Evolutionary conservation across 2,888 invertebrate species (phyloP), one percentile per base, ranked within the genome.

Genomic region (Spisula subtruncata): DNA sequence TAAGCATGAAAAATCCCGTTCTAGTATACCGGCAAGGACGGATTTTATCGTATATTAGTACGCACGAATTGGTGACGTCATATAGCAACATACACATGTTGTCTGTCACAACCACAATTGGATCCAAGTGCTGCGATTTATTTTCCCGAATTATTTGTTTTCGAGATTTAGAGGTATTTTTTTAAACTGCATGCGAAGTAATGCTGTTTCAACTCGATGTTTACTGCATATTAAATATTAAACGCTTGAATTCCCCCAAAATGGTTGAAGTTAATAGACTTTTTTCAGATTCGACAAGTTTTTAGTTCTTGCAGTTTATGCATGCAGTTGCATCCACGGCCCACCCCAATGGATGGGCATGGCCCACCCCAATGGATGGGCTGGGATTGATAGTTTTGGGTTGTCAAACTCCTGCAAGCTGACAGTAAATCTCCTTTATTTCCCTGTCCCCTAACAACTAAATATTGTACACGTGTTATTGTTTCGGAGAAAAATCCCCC

Each of bases 41-140:
- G n/a, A 25, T 25, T 66, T 66, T 66, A 66, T 25, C 25, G 6
- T 0, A 25, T 4, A n/a, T 0, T 25, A 66, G 60, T 84, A 81
- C 93, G 82, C 93, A 88, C 6, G 83, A 84, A 71, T 71, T 29
- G 35, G 83, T 94, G 94, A 93, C 93, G 93, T 94, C 92, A 92
- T 93, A 89, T 94, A 94, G 94, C 94, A 94, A 94, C 94, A 91
- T 81, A 88, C 91, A 88, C 92, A 90, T 90, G 92, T 92, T 90
- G 90, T 84, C 89, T 79, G 66, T 91, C 87, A 86, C 89, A 83
- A 92, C 92, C 54, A 46, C 41, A 84, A 75, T 75, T 84, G 75
- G 84, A 46, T 84, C 71, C 51, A 84, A 51, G 48, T 83, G 46
- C 32, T 51, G 20, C 75, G 71, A 48, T 29, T 29, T 20, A n/a